Conservation (phyloP, 2,797 vertebrate species). For the Squalus acanthias region DNA sequence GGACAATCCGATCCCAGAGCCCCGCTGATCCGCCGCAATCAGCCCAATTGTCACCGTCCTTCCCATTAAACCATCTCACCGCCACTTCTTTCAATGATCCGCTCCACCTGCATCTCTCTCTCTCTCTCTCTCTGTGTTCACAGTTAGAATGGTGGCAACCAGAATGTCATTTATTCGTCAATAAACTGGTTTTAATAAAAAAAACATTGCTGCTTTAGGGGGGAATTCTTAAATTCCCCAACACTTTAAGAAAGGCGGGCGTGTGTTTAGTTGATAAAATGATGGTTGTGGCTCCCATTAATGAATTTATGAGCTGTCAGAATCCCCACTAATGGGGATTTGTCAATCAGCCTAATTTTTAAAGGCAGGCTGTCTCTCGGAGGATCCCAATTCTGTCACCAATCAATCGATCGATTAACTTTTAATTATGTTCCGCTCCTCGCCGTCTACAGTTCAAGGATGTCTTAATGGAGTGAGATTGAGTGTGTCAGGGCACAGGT, state of each 20-base stretch:
- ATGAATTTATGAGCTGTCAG: neutral
- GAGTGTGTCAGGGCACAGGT: neutral
- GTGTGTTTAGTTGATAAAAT: neutral
- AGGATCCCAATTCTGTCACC: neutral
- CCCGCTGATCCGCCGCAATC: neutral
- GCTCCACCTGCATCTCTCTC: neutral
- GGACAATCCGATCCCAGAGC: too few relatives aligned
- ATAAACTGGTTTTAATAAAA: neutral
- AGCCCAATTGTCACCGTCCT: neutral
- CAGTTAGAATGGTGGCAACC: neutral
- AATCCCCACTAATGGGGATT: neutral
- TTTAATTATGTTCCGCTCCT: neutral
- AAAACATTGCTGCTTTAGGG: neutral
- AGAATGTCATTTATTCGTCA: neutral
- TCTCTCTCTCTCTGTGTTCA: neutral
- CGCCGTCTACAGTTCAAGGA: neutral
- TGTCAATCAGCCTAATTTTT: neutral
- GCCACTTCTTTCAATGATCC: neutral
- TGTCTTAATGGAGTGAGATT: neutral
- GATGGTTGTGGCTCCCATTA: neutral
- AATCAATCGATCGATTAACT: neutral
- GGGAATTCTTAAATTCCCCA: neutral
- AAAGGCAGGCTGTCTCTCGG: neutral
- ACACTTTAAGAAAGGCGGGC: neutral
- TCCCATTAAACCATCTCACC: neutral